Conservation (phyloP, 2,888 invertebrate species). For the Criorhina ranunculi region DNA sequence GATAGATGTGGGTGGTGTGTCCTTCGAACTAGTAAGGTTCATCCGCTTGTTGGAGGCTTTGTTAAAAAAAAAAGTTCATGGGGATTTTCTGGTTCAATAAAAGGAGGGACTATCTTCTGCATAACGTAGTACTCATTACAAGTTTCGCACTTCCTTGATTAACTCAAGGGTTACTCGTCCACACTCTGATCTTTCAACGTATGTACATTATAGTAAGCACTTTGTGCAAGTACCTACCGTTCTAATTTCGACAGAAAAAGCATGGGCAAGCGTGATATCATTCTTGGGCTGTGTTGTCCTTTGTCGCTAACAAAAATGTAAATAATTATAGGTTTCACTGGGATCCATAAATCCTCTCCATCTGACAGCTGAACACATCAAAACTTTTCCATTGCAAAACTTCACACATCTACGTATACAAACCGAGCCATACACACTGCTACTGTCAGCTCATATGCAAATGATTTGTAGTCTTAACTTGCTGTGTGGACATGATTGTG, state of each 20-base stretch:
- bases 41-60: constrained; percentile 37
- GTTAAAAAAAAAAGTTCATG: constrained; percentile 9
- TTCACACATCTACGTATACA: constrained; percentile 11
- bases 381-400: constrained; percentile 71
- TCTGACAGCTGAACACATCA: constrained; percentile 74
- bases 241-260: constrained; percentile 36
- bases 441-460: constrained; percentile 73
- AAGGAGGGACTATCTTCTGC: constrained; percentile 18
- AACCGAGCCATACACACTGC: constrained; percentile 22
- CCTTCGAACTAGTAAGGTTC: constrained; percentile 40
- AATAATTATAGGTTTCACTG: constrained; percentile 65
- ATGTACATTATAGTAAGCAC: constrained; percentile 33
- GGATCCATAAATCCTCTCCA: constrained; percentile 67
- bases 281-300: constrained; percentile 8
- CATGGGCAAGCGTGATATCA: constrained; percentile 32
- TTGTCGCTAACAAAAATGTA: constrained; percentile 60
- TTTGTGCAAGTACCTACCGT: not conserved
- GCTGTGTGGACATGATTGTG: constrained; percentile 47
- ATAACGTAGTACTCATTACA: constrained; percentile 41
- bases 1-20: constrained; percentile 24
- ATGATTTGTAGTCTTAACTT: constrained; percentile 72
- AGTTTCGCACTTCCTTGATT: constrained; percentile 53
- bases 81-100: constrained; percentile 42
- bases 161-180: constrained; percentile 18
- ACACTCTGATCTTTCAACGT: constrained; percentile 48